Conservation (phyloP, 2,113 vertebrate genomes). For the Hiodon alosoides region DNA sequence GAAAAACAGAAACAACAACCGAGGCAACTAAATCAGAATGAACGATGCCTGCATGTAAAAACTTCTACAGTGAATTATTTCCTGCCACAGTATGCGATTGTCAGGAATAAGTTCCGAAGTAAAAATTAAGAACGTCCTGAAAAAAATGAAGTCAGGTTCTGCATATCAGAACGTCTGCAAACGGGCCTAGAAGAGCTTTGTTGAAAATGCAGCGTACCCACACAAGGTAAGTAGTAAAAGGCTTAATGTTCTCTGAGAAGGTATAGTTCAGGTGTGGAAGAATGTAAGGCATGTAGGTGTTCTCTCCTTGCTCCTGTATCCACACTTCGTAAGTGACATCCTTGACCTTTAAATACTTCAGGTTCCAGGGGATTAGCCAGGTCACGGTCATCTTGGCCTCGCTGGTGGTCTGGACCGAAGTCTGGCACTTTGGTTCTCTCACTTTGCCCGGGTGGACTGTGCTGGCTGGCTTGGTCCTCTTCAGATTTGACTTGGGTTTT, state of each 20-base stretch:
- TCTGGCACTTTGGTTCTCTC: conserved; percentile 81
- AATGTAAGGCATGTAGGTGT: conserved; percentile 96
- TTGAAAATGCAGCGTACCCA: conserved; percentile 98
- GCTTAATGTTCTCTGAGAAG: conserved; percentile 95
- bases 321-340: conserved; percentile 96
- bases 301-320: conserved; percentile 98
- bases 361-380: conserved; percentile 97
- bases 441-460: conserved; percentile 86
- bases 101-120: conserved; percentile 27
- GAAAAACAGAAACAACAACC: neutral
- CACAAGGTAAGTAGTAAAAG: conserved; percentile 92
- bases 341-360: conserved; percentile 88
- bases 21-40: neutral
- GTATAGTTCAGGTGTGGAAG: conserved; percentile 94
- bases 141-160: conserved; percentile 65
- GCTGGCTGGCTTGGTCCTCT: conserved; percentile 65
- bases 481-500: conserved; percentile 66
- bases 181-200: conserved; percentile 89
- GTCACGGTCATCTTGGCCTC: conserved; percentile 85
- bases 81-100: conserved; percentile 18
- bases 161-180: conserved; percentile 90
- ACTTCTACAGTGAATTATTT: neutral
- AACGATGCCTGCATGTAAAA: neutral
- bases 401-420: conserved; percentile 74
- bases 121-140: conserved; percentile 3